Percentiles rank a stretch among this genome's conserved stretches.
These are phyloP conservation scores for Desoria tigrina DNA, from an alignment of 2,888 invertebrate genomes.

Conservation along the genomic window DNA sequence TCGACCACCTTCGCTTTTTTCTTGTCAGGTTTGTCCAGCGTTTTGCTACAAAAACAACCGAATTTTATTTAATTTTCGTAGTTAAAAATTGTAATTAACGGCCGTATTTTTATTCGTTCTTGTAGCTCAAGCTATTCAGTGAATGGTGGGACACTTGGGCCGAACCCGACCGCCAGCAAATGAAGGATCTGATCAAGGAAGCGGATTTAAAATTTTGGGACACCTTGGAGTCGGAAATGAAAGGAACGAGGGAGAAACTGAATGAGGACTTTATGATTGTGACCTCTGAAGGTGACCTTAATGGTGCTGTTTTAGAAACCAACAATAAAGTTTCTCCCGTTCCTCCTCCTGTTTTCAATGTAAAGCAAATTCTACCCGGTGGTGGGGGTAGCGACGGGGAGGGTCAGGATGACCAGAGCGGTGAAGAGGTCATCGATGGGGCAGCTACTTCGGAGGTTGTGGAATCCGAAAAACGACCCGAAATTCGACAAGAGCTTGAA, in stretches of 20 bases:
- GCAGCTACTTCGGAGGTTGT: not conserved
- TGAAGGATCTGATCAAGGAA: slow-evolving; percentile 35
- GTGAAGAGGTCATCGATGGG: not conserved
- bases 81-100: not conserved
- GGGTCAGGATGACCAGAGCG: not conserved
- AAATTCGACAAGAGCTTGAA: not conserved
- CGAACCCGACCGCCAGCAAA: slow-evolving; percentile 39
- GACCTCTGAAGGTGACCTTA: not conserved
- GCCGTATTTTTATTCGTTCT: not conserved
- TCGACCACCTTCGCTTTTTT: slow-evolving; percentile 48
- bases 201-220: slow-evolving; percentile 50
- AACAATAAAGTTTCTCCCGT: too few relatives aligned
- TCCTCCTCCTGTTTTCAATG: slow-evolving; percentile 14
- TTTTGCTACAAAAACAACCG: not conserved
- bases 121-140: slow-evolving; percentile 50
- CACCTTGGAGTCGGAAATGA: slow-evolving; percentile 46
- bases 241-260: slow-evolving; percentile 43
- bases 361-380: not conserved
- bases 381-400: not conserved
- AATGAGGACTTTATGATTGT: slow-evolving; percentile 49
- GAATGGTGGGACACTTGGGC: slow-evolving; percentile 51
- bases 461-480: not conserved
- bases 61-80: not conserved
- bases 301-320: not conserved
- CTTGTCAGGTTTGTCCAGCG: slow-evolving; percentile 47